Evolutionary conservation across 2,888 invertebrate genomes (phyloP), one percentile per base, ranked within the genome.

Genomic region (Heliconius hortense): DNA sequence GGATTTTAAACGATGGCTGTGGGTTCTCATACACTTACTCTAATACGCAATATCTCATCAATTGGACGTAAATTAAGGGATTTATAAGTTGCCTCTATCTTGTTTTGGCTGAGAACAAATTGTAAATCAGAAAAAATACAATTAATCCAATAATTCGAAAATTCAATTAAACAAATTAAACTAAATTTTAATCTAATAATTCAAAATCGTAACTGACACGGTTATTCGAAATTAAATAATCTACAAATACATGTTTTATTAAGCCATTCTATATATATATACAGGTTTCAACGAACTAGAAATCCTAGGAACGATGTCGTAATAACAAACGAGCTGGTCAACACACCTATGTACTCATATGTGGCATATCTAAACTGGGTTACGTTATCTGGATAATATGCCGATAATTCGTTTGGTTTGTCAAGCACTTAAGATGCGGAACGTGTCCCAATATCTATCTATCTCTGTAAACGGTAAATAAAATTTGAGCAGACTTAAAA

Each of bases 351-450:
- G 64, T 72, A 79, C 76, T 76, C 77, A 75, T 39, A 68, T 79
- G 56, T 11, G n/a, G 56, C n/a, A 69, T 86, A 88, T 87, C 86
- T 76, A 82, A 89, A 88, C 87, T 86, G 82, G 89, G 89, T 89
- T 88, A 86, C 80, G 82, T 80, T 88, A 88, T 87, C 89, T 81
- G 82, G 87, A 90, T 90, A 90, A 89, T 89, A 84, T 82, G 81
- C 84, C 87, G 85, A 87, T 91, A 91, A 92, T 91, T 82, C 85
- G 86, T 87, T 84, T 78, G 86, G 84, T 92, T 92, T 92, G 88
- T 85, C 70, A 59, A 87, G 81, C 91, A 91, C 92, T 92, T 81
- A 82, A 88, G 84, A 82, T 84, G 80, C 77, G 79, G 78, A 77
- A 77, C 77, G 76, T 75, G 76, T 60, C 79, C 79, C 81, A 79